Base-by-base conservation (phyloP, 2,113 vertebrate genomes). In the Lophura nycthemera region DNA sequence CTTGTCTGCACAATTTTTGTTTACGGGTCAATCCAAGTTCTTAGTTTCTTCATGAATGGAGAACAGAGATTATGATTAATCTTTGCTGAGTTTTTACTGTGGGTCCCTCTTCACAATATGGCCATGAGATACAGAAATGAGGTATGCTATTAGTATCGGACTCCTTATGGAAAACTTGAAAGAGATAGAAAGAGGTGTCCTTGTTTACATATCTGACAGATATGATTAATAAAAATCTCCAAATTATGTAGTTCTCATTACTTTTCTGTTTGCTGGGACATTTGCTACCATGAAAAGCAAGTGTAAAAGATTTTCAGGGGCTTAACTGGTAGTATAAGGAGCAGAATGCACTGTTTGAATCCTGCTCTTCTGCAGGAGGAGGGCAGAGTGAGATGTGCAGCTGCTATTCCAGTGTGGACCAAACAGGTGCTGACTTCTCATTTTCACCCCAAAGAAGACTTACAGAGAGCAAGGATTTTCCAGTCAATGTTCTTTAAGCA, bases 201-300 rank as follows among this genome's bases (percentile, higher is more conserved):
- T 2, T 77, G 16, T 48, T 83, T 25, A 40, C 4, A 40, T 1
- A 20, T 2, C 2, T 0, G 0, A 30, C 36, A 69, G 13, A 25
- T 65, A 24, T 25, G 21, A 16, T 54, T 79, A 83, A 17, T 40
- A 78, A 66, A 45, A 84, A 7, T 6, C 0, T 0, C 10, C 7
- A 10, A 8, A 25, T 32, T 15, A 34, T 34, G 32, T 40, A 32
- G 2, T 89, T 19, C 47, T 88, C 3, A 3, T 14, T 48, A 5
- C 40, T 86, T 52, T 73, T 72, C 38, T 13, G 24, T 32, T 72
- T 76, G 34, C 29, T 79, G 36, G 20, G 18, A 14, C 24, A 50
- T 42, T 67, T 89, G 17, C 22, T 73, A 2, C 36, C 16, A 48
- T 0, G 1, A 86, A 90, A 83, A 88, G 9, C 10, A 86, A 81